Evolutionary conservation across 2,797 vertebrate species (phyloP).

Genomic region (Syngnathus rostellatus): DNA sequence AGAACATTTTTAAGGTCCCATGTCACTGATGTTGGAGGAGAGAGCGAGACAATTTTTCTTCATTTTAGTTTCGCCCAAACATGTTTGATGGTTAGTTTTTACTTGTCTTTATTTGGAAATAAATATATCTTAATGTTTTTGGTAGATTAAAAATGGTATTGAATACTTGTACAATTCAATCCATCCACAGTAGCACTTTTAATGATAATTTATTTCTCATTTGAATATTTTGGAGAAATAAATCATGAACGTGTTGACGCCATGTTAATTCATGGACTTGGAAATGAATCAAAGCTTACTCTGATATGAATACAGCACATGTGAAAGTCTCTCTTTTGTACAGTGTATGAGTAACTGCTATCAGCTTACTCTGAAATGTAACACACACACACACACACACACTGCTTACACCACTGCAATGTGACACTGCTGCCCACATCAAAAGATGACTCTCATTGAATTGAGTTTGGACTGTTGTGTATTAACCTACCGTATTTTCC

Average conservation of each 20-base stretch:
- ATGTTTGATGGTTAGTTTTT: neutral
- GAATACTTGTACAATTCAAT: no score
- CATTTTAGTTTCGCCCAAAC: neutral
- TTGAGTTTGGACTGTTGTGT: neutral
- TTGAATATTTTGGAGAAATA: no score
- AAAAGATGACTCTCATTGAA: constrained; percentile 20
- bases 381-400: constrained; percentile 15
- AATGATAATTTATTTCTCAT: no score
- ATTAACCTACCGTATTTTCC: neutral
- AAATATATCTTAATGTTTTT: no score
- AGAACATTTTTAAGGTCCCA: neutral
- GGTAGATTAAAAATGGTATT: no score
- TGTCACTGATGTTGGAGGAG: neutral
- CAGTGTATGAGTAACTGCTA: constrained; percentile 52
- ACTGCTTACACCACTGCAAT: constrained; percentile 53
- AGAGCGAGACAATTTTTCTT: neutral
- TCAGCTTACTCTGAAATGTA: constrained; percentile 54
- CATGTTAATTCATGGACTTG: no score
- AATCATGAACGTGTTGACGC: no score
- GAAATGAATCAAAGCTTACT: neutral
- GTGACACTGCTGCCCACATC: constrained; percentile 56
- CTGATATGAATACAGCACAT: constrained; percentile 27
- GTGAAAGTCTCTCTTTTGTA: constrained; percentile 56
- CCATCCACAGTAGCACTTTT: no score
- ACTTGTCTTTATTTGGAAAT: no score